A percentile compares a stretch with the other conserved stretches of the same genome.
Conservation (phyloP, 1,140 invertebrate species). For the Drosophila teissieri region DNA sequence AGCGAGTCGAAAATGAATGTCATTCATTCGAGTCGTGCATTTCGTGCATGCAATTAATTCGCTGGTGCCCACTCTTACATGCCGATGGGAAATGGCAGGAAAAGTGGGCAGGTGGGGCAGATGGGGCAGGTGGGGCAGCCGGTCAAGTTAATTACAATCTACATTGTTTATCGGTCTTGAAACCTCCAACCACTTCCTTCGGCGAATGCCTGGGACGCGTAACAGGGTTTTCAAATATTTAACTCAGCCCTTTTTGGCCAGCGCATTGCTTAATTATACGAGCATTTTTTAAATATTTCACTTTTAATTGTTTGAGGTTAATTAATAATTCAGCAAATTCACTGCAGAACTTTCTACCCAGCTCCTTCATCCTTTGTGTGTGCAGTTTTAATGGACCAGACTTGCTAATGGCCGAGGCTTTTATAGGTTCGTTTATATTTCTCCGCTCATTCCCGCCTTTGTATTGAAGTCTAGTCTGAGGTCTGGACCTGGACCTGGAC, state of each 20-base stretch:
- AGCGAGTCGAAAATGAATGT: slow-evolving; percentile 70
- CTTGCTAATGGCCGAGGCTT: slow-evolving; percentile 70
- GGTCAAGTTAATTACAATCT: slow-evolving; percentile 79
- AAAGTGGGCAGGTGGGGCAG: background rate
- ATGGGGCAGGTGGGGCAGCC: background rate
- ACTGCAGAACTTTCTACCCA: slow-evolving; percentile 63
- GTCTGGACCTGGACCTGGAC: slow-evolving; percentile 19
- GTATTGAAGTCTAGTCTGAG: slow-evolving; percentile 70
- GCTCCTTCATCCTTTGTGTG: slow-evolving; percentile 27
- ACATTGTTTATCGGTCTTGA: slow-evolving; percentile 72
- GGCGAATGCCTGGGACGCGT: slow-evolving; percentile 39
- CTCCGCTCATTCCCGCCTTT: slow-evolving; percentile 12
- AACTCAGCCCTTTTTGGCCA: slow-evolving; percentile 3
- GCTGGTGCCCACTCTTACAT: slow-evolving; percentile 9
- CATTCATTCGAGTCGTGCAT: slow-evolving; percentile 64
- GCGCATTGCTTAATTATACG: slow-evolving; percentile 56
- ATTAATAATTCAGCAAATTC: slow-evolving; percentile 77
- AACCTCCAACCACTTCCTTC: slow-evolving; percentile 12
- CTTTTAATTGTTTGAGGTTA: slow-evolving; percentile 79
- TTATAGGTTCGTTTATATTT: slow-evolving; percentile 49
- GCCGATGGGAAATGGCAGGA: background rate
- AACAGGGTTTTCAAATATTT: slow-evolving; percentile 63
- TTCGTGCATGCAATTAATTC: slow-evolving; percentile 74
- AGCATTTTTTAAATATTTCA: slow-evolving; percentile 58
- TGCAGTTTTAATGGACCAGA: slow-evolving; percentile 76